These are phyloP conservation scores for Sebastes vulpes DNA, from an alignment of 2,797 vertebrate genomes.

Conservation along the genomic window DNA sequence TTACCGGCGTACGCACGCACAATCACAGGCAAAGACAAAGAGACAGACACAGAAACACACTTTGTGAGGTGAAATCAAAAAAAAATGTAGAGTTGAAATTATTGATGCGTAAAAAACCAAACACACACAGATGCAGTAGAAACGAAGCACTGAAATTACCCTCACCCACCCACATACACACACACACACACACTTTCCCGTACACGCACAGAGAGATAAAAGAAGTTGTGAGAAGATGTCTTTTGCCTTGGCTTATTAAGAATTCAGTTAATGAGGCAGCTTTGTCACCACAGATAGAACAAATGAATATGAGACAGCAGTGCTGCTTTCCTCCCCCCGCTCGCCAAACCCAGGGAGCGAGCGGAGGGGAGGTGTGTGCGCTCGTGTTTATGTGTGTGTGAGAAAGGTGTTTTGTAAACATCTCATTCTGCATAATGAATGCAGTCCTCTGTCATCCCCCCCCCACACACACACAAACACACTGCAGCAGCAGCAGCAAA, in stretches of 20 bases:
- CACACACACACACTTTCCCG: constrained; percentile 17
- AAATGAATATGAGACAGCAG: constrained; percentile 80
- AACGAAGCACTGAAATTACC: constrained; percentile 42
- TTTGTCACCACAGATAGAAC: constrained; percentile 85
- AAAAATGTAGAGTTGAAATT: constrained; percentile 54
- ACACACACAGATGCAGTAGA: constrained; percentile 8
- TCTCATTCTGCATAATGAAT: constrained; percentile 88
- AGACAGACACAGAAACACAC: constrained; percentile 53
- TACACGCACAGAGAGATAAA: constrained; percentile 68
- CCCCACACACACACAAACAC: constrained; percentile 30
- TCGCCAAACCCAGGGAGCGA: constrained; percentile 46
- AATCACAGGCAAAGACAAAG: constrained; percentile 41
- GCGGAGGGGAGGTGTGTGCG: constrained; percentile 55
- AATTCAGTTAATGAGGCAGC: constrained; percentile 86
- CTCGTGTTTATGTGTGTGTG: constrained; percentile 59
- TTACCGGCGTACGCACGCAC: constrained; percentile 32
- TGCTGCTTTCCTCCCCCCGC: constrained; percentile 26
- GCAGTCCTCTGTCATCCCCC: constrained; percentile 79
- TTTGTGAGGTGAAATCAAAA: constrained; percentile 50
- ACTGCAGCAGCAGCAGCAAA: constrained; percentile 34
- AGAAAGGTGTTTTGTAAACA: constrained; percentile 88
- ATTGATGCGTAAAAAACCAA: constrained; percentile 52
- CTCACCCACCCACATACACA: neutral
- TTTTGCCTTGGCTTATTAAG: constrained; percentile 81
- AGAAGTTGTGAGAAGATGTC: constrained; percentile 75